Base-by-base conservation (phyloP, 30 jellyfish, hydroid and myxozoan species). In the Aurelia coerulea region DNA sequence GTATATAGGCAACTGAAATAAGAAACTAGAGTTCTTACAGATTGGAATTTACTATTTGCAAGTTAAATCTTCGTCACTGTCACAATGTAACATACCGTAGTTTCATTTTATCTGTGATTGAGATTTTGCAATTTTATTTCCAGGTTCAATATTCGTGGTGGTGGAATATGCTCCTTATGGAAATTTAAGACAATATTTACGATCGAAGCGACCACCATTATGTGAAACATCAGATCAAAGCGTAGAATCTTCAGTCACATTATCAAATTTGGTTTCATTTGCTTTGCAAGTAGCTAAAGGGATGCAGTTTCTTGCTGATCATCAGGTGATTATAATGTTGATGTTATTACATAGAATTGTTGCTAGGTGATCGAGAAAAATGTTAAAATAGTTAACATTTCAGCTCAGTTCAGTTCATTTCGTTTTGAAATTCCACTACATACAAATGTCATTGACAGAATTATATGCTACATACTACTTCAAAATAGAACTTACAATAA, bases 91-190 rank as follows among this genome's bases (percentile, higher is more conserved):
- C 29, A 0, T 23, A 23, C 29, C 29, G 29, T 23, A 23, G 29
- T 23, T 23, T 23, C 29, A 23, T 23, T 23, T 23, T 9, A 5
- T 5, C 8, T 46, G 2, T 46, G 8, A 4, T 46, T 4, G 6
- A 5, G 56, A 46, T 14, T 31, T 13, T 42, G 15, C 12, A 49
- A 4, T 37, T 23, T 53, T 49, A 34, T 16, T 65, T 14, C 16
- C 89, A 90, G 97, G 92, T 10, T 12, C 91, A 2, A 23, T 90
- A 49, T 83, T 60, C 50, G 92, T 82, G 58, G 97, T 90, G 34
- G 97, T 90, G 2, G 97, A 90, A 68, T 90, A 19, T 70, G 97
- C 97, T 5, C 94, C 94, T 11, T 70, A 81, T 56, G 97, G 97
- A 1, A 90, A 90, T 74, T 62, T 90, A 17, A 39, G 97, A 41